Evolutionary conservation across 2,888 invertebrate species (phyloP).

Genomic region (Coecobrya sp.): DNA sequence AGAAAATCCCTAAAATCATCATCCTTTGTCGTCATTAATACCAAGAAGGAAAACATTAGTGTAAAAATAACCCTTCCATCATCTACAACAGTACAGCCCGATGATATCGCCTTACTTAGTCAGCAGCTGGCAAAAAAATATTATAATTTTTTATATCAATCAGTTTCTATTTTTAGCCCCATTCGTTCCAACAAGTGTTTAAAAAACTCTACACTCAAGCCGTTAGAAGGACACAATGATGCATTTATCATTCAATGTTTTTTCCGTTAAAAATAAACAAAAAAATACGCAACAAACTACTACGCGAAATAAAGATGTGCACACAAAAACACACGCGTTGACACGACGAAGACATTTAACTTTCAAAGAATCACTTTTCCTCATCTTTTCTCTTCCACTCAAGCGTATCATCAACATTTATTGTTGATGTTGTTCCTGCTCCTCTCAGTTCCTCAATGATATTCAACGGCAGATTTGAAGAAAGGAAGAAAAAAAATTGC

Average conservation of each 20-base stretch:
- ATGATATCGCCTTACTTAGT: too few relatives aligned
- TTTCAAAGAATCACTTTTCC: not conserved
- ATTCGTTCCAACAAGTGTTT: too few relatives aligned
- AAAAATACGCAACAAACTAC: too few relatives aligned
- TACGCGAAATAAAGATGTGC: not conserved
- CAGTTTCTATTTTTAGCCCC: not conserved
- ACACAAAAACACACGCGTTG: not conserved
- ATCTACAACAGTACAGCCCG: too few relatives aligned
- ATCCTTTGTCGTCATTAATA: too few relatives aligned
- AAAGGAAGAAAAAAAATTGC: not conserved
- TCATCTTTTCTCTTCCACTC: constrained; percentile 3
- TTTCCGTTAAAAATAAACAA: too few relatives aligned
- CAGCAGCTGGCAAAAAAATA: too few relatives aligned
- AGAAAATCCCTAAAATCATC: too few relatives aligned
- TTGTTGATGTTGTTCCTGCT: not conserved
- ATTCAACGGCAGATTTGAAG: not conserved
- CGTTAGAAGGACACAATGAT: not conserved
- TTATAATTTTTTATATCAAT: not conserved
- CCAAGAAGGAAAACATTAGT: not conserved
- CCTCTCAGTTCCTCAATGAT: not conserved
- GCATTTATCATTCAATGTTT: not conserved
- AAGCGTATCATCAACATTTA: constrained; percentile 19
- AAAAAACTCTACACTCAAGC: too few relatives aligned
- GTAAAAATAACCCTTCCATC: not conserved
- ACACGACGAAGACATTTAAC: not conserved